These are phyloP conservation scores for Tetheella fluctuosa DNA, from an alignment of 2,888 invertebrate species.

Conservation along the genomic window DNA sequence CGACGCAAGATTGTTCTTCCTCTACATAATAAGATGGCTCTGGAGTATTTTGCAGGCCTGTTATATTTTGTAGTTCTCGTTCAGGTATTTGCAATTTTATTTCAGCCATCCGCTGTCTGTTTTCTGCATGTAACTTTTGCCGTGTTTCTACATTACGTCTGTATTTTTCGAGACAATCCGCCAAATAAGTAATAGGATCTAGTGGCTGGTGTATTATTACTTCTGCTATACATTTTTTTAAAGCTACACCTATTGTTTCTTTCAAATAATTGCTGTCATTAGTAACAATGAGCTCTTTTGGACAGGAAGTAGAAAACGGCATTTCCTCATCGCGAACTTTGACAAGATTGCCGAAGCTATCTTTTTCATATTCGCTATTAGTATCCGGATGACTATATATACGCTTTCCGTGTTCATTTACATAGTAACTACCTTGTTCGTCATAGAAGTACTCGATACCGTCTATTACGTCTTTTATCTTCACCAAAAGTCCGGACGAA, in stretches of 20 bases:
- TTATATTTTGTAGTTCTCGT: conserved; percentile 19
- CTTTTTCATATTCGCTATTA: conserved; percentile 34
- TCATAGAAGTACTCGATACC: conserved; percentile 43
- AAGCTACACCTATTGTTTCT: conserved; percentile 39
- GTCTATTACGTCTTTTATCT: conserved; percentile 36
- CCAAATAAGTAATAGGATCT: conserved; percentile 50
- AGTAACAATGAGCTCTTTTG: conserved; percentile 30
- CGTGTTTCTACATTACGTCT: conserved; percentile 23
- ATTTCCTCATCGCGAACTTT: conserved; percentile 21
- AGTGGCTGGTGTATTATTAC: conserved; percentile 49
- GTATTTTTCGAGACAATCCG: conserved; percentile 43
- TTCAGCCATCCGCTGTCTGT: conserved; percentile 16
- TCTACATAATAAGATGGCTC: conserved; percentile 16
- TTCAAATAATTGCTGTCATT: conserved; percentile 47
- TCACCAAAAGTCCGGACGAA: conserved; percentile 33
- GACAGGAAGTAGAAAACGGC: conserved; percentile 21
- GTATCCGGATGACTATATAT: conserved; percentile 39
- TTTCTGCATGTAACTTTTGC: conserved; percentile 23
- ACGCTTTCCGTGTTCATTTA: conserved; percentile 29
- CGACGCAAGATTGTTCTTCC: conserved; percentile 13
- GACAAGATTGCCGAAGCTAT: conserved; percentile 44
- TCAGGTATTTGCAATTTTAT: conserved; percentile 25
- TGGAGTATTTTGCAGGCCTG: conserved; percentile 17
- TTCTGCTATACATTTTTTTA: conserved; percentile 49
- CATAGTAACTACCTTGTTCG: conserved; percentile 43